Base-by-base conservation (phyloP, 2,797 vertebrate species). In the Bucorvus abyssinicus region DNA sequence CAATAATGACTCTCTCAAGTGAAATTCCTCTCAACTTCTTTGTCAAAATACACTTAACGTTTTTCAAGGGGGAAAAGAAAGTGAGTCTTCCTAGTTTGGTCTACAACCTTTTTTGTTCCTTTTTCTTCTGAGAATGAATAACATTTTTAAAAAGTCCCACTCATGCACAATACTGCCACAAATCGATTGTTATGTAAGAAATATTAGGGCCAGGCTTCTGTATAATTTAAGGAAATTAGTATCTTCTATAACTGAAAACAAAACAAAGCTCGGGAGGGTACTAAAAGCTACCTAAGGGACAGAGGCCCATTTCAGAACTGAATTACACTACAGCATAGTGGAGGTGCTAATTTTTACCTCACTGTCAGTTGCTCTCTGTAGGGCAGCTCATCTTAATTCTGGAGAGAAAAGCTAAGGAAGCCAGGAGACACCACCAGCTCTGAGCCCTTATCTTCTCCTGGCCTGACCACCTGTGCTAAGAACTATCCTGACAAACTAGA, bases 301-400 rank as follows among this genome's bases (percentile, higher is more conserved):
- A 73, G 23, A 24, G 27, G 10, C 10, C 5, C 3, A 9, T 77
- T 90, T 87, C 53, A 76, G 24, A n/a, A 10, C 68, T 85, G 21
- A 87, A 60, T 20, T 80, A 32, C 42, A 45, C 53, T 60, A 53
- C 23, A 76, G 29, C 3, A 15, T 49, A 53, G 15, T 10, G 30
- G 2, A 63, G 55, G 59, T 80, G 57, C 30, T 44, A 3, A 10
- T 60, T 89, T 90, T 85, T 78, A 14, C n/a, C 56, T 85, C 20
- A 21, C 19, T 60, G 10, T 61, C 30, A 78, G 52, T 90, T 92
- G 84, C 77, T 89, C 38, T 87, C 38, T 94, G 34, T 53, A 73
- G 11, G 26, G 56, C 34, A 42, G 21, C 52, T 89, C 45, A 38
- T 73, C 53, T 59, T 89, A 78, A 69, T 82, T 71, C 42, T 60